These are phyloP conservation scores for Pangasianodon gigas DNA, from an alignment of 2,113 vertebrate genomes.

Conservation along the genomic window DNA sequence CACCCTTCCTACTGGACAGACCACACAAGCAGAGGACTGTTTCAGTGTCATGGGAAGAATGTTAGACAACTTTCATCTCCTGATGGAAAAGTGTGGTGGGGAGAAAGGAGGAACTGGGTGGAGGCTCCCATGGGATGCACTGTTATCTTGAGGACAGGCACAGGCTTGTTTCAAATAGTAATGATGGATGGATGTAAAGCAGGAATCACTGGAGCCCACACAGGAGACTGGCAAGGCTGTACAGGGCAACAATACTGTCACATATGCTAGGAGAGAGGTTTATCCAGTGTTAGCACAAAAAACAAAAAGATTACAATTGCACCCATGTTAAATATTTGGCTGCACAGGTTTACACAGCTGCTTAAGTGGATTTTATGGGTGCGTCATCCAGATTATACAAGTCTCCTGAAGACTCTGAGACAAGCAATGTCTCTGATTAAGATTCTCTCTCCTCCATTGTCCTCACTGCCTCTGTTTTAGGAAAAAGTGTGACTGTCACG, in stretches of 20 bases:
- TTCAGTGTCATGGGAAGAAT: constrained; percentile 59
- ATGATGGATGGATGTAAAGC: neutral
- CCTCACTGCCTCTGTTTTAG: neutral
- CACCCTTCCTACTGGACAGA: constrained; percentile 56
- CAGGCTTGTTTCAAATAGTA: constrained; percentile 19
- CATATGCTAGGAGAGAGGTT: neutral
- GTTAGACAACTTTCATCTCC: constrained; percentile 60
- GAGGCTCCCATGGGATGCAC: constrained; percentile 21
- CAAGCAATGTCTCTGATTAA: neutral
- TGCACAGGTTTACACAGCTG: neutral
- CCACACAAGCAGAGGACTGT: constrained; percentile 65
- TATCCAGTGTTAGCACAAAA: neutral
- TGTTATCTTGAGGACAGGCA: constrained; percentile 54
- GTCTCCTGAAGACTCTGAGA: neutral
- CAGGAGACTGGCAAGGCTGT: neutral
- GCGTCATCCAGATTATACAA: neutral
- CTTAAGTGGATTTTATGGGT: neutral
- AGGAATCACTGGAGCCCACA: constrained; percentile 4
- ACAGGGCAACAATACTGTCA: neutral
- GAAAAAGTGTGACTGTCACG: neutral
- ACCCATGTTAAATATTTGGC: neutral
- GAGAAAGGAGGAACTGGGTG: neutral
- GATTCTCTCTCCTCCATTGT: neutral
- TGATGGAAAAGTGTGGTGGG: constrained; percentile 52
- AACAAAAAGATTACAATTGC: neutral